Evolutionary conservation across 1,140 invertebrate species (phyloP).

Genomic region (Bactericera cockerelli): DNA sequence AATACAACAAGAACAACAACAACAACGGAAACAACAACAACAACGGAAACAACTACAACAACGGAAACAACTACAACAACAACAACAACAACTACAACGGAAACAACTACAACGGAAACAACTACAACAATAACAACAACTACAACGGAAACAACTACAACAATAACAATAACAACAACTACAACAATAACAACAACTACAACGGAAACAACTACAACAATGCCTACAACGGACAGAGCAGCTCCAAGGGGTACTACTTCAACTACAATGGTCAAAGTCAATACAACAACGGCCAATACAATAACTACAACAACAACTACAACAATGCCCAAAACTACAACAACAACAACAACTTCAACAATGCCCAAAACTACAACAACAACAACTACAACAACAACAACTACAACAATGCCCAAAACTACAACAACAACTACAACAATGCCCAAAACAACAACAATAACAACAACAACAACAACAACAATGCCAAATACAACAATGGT

Average conservation of each 20-base stretch:
- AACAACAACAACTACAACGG: too few species aligned
- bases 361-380: not conserved
- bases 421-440: constrained; percentile 9
- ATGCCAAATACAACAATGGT: constrained; percentile 21
- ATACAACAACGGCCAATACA: too few species aligned
- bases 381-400: not conserved
- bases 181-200: not conserved
- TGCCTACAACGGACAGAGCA: not conserved
- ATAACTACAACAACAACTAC: not conserved
- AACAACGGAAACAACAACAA: not conserved
- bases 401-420: not conserved
- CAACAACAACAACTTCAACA: not conserved
- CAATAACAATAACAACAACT: not conserved
- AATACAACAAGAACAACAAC: constrained; percentile 30
- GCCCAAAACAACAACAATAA: constrained; percentile 6
- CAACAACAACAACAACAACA: too few species aligned
- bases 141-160: not conserved
- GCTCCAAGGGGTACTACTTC: not conserved
- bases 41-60: not conserved
- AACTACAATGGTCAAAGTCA: not conserved
- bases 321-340: not conserved
- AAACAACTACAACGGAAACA: not conserved
- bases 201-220: not conserved
- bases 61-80: not conserved
- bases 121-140: not conserved